These are phyloP conservation scores for Halcyon malimbica DNA, from an alignment of 2,113 vertebrate species.

Conservation along the genomic window DNA sequence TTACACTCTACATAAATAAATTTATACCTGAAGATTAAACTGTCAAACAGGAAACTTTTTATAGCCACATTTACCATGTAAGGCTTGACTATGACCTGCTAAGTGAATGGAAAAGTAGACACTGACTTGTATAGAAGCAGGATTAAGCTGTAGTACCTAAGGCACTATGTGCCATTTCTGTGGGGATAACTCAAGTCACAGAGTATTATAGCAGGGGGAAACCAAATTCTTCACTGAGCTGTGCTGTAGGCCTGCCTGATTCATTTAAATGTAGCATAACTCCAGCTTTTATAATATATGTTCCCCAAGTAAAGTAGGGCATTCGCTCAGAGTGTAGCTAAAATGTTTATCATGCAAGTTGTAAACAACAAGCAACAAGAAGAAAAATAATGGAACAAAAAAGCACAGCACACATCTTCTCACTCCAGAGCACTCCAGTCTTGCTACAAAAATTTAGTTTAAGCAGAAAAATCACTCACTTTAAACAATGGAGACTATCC, in stretches of 20 bases:
- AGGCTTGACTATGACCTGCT: neutral
- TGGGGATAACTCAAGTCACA: neutral
- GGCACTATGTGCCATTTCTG: neutral
- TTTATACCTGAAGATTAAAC: neutral
- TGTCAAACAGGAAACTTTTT: neutral
- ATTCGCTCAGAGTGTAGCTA: conserved; percentile 23
- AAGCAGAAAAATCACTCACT: conserved; percentile 37
- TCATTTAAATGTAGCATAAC: conserved; percentile 47
- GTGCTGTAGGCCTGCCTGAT: conserved; percentile 17
- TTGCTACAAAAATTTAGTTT: conserved; percentile 22
- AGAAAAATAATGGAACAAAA: conserved; percentile 50
- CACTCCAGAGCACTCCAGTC: conserved; percentile 5
- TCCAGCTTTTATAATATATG: neutral
- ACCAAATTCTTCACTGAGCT: conserved; percentile 19
- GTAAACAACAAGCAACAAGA: conserved; percentile 48
- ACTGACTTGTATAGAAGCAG: neutral
- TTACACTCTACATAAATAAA: neutral
- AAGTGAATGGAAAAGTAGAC: neutral
- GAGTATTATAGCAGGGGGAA: neutral
- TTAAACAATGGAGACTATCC: conserved; percentile 58
- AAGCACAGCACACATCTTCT: neutral
- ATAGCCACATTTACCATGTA: neutral
- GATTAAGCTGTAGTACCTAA: neutral
- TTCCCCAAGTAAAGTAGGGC: conserved; percentile 54
- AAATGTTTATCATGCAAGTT: conserved; percentile 48